phyloP scores from a whole-genome alignment of 1,140 invertebrate species.

The Zaprionus vittiger region DNA sequence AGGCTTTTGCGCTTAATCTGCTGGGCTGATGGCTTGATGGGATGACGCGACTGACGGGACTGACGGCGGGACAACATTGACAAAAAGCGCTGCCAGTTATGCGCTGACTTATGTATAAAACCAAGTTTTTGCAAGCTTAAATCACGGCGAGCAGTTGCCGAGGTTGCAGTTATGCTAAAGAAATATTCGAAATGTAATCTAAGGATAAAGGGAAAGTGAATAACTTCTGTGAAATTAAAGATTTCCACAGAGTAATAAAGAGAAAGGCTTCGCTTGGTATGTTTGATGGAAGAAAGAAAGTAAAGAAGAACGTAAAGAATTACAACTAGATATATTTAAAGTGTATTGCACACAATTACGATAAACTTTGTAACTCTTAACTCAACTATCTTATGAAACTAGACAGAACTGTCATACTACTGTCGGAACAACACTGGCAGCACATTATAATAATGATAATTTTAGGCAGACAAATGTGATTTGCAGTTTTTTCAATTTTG shows the following conservation, averaged over 20 bases:
- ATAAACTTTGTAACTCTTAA: neutral
- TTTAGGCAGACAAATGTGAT: constrained; percentile 9
- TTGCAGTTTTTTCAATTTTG: constrained; percentile 10
- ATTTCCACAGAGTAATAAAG: neutral
- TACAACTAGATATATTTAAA: neutral
- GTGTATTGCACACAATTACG: neutral
- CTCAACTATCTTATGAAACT: neutral
- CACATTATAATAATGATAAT: constrained; percentile 7
- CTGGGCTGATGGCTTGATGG: constrained; percentile 14
- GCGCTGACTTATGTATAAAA: constrained; percentile 17
- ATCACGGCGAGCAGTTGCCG: neutral
- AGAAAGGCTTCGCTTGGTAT: neutral
- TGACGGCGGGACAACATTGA: neutral
- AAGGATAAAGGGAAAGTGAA: neutral
- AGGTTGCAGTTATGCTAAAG: neutral
- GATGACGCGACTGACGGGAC: neutral
- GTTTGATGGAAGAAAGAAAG: neutral
- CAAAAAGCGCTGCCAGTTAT: constrained; percentile 35
- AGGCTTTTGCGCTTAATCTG: constrained; percentile 68
- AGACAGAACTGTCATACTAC: too few relatives aligned
- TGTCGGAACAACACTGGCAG: neutral
- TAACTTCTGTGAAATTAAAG: neutral
- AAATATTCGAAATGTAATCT: neutral
- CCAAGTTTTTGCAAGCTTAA: constrained; percentile 5
- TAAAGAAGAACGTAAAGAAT: neutral